Base-by-base conservation (phyloP, 2,113 vertebrate species). In the Pelecanoides urinatrix region DNA sequence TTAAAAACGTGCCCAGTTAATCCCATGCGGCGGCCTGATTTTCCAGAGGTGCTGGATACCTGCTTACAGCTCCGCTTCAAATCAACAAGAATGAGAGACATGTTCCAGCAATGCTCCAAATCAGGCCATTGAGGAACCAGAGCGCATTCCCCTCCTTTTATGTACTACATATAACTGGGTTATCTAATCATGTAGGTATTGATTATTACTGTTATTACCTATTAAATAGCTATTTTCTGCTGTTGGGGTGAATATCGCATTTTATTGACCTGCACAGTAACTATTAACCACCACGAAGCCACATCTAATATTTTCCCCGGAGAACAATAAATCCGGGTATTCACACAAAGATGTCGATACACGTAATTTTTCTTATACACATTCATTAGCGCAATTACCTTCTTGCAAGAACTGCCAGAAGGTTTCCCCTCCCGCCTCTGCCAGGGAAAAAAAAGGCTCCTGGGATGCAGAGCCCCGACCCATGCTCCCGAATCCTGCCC, bases 191-290 rank as follows among this genome's bases (percentile, higher is more conserved):
- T 95, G 94, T 94, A 88, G 59, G 8, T 95, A 97, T 97, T 61
- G 88, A 97, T 97, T 98, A 97, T 96, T 95, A 92, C 96, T 74
- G 93, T 94, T 97, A 97, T 97, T 97, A 97, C 96, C 96, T 97
- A 97, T 98, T 97, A 97, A 95, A 90, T 49, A 93, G 94, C 92
- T 94, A 95, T 97, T 95, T 96, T 95, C 93, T 92, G 79, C 94
- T 72, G 68, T 84, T 75, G 95, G 93, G 94, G 94, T 88, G 94
- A 97, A 95, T 95, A 95, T 94, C 90, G 83, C 85, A 18, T 95
- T 94, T 92, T 93, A 97, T 97, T 95, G 96, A 97, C 94, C 96
- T 2, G 10, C 73, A 16, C 40, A 0, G 44, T 94, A 92, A 97
- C 95, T 92, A 95, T 97, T 97, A 96, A 95, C 83, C 94, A 76